Percentiles rank a stretch among this genome's conserved stretches.
phyloP scores from a whole-genome alignment of 2,888 invertebrate genomes.

The Melikaiella ostensackeni region DNA sequence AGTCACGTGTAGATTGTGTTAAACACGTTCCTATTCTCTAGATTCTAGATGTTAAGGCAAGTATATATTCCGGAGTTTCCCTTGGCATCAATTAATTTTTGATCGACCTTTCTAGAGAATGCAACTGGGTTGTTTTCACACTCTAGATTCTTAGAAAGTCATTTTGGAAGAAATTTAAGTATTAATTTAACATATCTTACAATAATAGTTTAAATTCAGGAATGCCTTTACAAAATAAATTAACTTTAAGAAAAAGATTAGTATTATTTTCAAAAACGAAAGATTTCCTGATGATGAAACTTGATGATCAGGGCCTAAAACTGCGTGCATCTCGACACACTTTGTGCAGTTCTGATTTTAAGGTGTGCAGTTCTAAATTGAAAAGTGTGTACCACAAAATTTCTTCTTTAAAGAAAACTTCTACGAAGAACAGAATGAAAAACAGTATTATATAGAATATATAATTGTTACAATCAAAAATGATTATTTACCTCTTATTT shows the following conservation, averaged over 20 bases:
- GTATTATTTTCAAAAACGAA: not conserved
- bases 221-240: not conserved
- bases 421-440: no score
- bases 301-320: no score
- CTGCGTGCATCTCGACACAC: no score
- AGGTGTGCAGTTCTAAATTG: no score
- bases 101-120: constrained; percentile 29
- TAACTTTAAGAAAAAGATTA: not conserved
- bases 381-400: no score
- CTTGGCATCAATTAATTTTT: constrained; percentile 39
- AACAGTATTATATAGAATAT: no score
- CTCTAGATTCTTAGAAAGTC: constrained; percentile 10
- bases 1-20: not conserved
- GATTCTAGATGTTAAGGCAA: not conserved
- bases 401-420: no score
- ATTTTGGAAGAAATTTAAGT: not conserved
- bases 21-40: not conserved
- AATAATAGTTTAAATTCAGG: not conserved
- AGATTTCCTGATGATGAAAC: not conserved
- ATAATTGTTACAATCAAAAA: no score
- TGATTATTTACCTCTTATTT: no score
- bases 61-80: constrained; percentile 16
- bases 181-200: not conserved
- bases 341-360: no score
- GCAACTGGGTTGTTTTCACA: constrained; percentile 18